phyloP scores from a whole-genome alignment of 2,888 invertebrate genomes.

The Spatulosminthurus flaviceps region DNA sequence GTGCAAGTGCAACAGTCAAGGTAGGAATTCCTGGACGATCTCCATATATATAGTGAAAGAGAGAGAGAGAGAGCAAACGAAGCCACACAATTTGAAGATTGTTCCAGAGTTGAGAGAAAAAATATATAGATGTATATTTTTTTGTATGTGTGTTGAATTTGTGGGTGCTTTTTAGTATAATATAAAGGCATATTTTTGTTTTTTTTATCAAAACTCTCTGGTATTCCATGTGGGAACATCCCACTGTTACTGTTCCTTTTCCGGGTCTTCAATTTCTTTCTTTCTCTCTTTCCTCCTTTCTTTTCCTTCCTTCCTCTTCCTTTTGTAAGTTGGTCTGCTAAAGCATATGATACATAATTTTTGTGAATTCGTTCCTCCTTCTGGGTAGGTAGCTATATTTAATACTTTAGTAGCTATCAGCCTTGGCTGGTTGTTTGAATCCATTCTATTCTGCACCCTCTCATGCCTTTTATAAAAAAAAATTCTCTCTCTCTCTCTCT shows the following conservation, averaged over 20 bases:
- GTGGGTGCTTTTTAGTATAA: neutral
- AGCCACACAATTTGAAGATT: neutral
- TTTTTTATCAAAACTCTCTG: conserved; percentile 12
- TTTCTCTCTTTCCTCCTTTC: neutral
- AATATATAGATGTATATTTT: neutral
- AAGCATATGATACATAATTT: neutral
- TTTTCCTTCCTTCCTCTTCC: neutral
- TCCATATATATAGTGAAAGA: no score
- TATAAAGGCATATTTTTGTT: conserved; percentile 12
- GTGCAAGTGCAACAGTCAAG: conserved; percentile 18
- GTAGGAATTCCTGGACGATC: conserved; percentile 19
- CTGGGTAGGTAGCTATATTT: no score
- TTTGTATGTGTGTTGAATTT: neutral
- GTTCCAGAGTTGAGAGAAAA: no score
- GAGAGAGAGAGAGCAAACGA: no score
- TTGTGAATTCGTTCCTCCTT: no score
- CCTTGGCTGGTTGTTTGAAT: no score
- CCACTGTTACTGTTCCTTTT: conserved; percentile 31
- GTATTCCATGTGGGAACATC: conserved; percentile 23
- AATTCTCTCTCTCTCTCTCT: no score
- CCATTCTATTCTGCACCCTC: no score
- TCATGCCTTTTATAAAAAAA: no score
- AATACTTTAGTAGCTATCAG: no score
- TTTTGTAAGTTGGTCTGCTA: neutral
- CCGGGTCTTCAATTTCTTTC: conserved; percentile 24